These are phyloP conservation scores for Carlito syrichta DNA, from an alignment of 2,113 vertebrate genomes.

Conservation along the genomic window DNA sequence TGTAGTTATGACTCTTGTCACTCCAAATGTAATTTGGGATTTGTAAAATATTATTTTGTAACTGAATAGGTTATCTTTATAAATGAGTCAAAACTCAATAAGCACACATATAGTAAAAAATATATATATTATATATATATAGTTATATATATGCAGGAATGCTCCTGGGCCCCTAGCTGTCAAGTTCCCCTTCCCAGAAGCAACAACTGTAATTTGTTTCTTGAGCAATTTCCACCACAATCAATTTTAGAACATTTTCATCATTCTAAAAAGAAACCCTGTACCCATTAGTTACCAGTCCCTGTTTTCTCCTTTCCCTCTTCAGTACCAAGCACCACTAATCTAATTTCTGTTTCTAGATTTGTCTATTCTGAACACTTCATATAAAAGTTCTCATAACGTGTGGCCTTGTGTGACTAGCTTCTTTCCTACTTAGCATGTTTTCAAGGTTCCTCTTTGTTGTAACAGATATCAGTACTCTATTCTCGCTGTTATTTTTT, in stretches of 20 bases:
- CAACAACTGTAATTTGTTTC: background rate
- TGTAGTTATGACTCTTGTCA: background rate
- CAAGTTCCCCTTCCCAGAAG: background rate
- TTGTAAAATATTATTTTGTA: background rate
- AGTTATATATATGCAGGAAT: background rate
- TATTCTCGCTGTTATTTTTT: background rate
- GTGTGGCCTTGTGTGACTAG: background rate
- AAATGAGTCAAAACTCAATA: background rate
- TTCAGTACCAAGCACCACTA: background rate
- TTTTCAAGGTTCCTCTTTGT: background rate
- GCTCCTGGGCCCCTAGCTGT: background rate
- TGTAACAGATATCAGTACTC: background rate
- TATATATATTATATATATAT: too few species aligned
- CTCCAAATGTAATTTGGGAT: background rate
- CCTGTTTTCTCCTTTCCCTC: background rate
- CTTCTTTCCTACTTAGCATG: background rate
- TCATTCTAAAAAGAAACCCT: background rate
- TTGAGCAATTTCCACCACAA: background rate
- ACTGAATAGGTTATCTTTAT: background rate
- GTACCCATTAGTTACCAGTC: background rate
- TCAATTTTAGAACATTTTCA: background rate
- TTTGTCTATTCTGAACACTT: background rate
- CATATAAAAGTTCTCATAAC: background rate
- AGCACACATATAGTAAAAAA: background rate
- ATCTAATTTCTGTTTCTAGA: background rate